These are phyloP conservation scores for Dicrurus megarhynchus DNA, from an alignment of 2,113 vertebrate species.

Conservation along the genomic window DNA sequence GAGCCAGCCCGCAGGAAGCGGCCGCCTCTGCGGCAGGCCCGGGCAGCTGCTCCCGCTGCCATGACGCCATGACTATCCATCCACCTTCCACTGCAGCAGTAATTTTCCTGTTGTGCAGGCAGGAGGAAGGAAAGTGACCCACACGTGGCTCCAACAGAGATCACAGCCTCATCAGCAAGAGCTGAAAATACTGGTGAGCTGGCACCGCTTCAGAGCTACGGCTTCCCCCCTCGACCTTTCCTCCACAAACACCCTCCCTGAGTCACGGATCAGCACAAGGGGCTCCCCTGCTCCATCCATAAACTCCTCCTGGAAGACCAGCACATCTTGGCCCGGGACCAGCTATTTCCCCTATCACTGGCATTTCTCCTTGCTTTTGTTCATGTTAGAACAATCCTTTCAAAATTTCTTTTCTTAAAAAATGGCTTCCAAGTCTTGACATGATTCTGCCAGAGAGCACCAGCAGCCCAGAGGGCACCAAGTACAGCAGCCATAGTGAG, in stretches of 20 bases:
- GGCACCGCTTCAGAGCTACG: accelerated
- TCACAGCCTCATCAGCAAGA: background rate
- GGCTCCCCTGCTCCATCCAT: background rate
- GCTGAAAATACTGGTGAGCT: background rate
- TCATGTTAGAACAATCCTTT: background rate
- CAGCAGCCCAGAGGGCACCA: background rate
- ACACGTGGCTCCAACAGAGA: background rate
- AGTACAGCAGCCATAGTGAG: background rate
- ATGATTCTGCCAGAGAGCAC: background rate
- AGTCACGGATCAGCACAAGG: background rate
- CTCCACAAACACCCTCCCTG: background rate
- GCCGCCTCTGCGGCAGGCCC: accelerated
- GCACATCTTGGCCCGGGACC: background rate
- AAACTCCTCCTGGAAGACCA: background rate
- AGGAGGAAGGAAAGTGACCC: background rate
- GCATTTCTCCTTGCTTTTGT: background rate
- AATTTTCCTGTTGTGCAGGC: background rate
- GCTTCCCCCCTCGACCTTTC: background rate
- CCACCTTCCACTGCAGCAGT: background rate
- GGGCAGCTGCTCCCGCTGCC: background rate
- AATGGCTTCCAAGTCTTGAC: background rate
- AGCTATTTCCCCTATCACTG: background rate
- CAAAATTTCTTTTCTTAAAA: background rate
- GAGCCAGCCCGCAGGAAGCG: background rate
- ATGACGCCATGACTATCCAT: background rate